phyloP scores from a whole-genome alignment of 2,797 vertebrate genomes.

The Moxostoma hubbsi region DNA sequence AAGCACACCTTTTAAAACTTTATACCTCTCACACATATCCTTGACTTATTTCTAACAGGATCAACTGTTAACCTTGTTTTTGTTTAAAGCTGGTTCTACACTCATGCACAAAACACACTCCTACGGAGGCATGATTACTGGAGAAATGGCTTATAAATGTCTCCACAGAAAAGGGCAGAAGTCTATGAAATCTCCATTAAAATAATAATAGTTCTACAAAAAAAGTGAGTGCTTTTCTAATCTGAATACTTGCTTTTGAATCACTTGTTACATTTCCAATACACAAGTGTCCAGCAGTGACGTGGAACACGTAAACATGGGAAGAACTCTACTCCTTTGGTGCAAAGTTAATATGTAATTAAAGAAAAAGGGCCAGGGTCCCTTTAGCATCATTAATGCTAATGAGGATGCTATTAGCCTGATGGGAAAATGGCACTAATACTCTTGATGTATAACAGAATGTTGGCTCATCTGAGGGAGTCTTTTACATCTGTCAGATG shows the following conservation, averaged over 20 bases:
- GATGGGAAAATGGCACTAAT: constrained; percentile 55
- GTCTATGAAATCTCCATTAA: not conserved
- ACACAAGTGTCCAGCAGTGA: not conserved
- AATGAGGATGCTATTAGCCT: constrained; percentile 51
- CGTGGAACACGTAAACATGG: constrained; percentile 33
- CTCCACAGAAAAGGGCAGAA: not conserved
- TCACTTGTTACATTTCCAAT: constrained; percentile 1
- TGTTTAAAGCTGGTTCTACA: not conserved
- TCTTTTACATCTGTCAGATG: constrained; percentile 55
- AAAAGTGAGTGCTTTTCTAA: constrained; percentile 2
- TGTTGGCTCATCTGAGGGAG: constrained; percentile 48
- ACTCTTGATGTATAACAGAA: constrained; percentile 38
- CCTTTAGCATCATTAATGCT: constrained; percentile 42
- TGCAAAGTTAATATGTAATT: constrained; percentile 59
- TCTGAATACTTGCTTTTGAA: constrained; percentile 7
- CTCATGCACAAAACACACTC: not conserved
- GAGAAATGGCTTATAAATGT: not conserved
- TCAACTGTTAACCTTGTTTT: not conserved
- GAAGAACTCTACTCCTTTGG: constrained; percentile 33
- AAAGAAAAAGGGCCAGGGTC: constrained; percentile 52
- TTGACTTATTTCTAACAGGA: no score
- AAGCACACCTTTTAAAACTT: no score
- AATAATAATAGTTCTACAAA: not conserved
- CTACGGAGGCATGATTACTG: not conserved
- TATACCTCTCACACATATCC: not conserved